These are phyloP conservation scores for Conopomorpha cramerella DNA, from an alignment of 1,140 invertebrate genomes.

Conservation along the genomic window DNA sequence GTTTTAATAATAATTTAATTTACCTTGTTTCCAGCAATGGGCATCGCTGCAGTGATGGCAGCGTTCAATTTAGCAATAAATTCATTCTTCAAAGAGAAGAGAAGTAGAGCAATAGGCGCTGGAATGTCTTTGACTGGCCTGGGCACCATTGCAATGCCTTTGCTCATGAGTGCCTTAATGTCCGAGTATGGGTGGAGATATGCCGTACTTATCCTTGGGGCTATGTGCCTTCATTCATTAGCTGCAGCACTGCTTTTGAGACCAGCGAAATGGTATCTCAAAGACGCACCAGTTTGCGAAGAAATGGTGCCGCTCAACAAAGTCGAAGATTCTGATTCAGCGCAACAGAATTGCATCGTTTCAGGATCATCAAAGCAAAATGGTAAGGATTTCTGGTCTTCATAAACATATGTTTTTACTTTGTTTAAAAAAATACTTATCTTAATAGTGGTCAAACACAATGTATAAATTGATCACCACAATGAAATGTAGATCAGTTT, in stretches of 20 bases:
- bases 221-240: slow-evolving; percentile 60
- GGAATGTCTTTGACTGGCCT: slow-evolving; percentile 61
- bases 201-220: slow-evolving; percentile 60
- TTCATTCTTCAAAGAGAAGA: slow-evolving; percentile 59
- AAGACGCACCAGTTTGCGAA: slow-evolving; percentile 25
- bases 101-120: slow-evolving; percentile 54
- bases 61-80: slow-evolving; percentile 58
- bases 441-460: no score
- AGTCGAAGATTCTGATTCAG: slow-evolving; percentile 12
- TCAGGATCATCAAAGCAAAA: slow-evolving; percentile 22
- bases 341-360: no score
- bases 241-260: slow-evolving; percentile 60
- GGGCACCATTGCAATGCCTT: slow-evolving; percentile 53
- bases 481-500: no score
- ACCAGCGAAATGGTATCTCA: slow-evolving; percentile 65
- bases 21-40: slow-evolving; percentile 40
- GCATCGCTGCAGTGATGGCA: slow-evolving; percentile 47
- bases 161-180: slow-evolving; percentile 53
- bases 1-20: slow-evolving; percentile 2
- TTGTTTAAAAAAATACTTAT: neutral
- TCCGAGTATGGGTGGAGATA: slow-evolving; percentile 55
- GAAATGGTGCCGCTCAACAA: slow-evolving; percentile 33
- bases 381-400: slow-evolving; percentile 14
- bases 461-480: no score
- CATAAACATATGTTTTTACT: slow-evolving; percentile 1